phyloP scores from a whole-genome alignment of 2,113 vertebrate species.

The Daphoenositta chrysoptera region DNA sequence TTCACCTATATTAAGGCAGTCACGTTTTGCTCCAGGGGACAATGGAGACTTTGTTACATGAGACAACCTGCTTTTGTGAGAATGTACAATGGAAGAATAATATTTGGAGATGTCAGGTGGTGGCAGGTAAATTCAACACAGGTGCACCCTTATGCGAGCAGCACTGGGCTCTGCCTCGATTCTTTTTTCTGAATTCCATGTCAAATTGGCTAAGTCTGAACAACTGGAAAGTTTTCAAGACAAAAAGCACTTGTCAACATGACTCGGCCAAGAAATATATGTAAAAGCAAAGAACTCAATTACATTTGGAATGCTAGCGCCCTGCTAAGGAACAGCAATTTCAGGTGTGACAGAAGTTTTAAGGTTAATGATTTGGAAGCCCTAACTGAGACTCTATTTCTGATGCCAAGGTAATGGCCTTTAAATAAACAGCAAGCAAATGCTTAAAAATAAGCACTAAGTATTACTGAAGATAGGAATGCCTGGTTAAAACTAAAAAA shows the following conservation, averaged over 20 bases:
- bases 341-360: background rate
- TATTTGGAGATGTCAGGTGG: background rate
- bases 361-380: background rate
- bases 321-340: background rate
- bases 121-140: background rate
- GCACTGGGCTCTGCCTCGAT: background rate
- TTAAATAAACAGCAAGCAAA: background rate
- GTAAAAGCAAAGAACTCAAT: slow-evolving; percentile 22
- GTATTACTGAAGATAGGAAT: background rate
- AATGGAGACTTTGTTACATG: background rate
- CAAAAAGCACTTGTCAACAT: slow-evolving; percentile 18
- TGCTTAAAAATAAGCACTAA: background rate
- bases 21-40: background rate
- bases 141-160: background rate
- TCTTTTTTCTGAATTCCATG: slow-evolving; percentile 28
- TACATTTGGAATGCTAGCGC: background rate
- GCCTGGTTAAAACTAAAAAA: background rate
- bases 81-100: background rate
- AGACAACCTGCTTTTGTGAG: background rate
- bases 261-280: background rate
- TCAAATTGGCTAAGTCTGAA: background rate
- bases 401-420: background rate
- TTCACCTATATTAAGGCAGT: background rate
- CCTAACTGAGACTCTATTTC: background rate
- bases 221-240: background rate